Conservation (phyloP, 2,113 vertebrate genomes). For the Turnix velox region DNA sequence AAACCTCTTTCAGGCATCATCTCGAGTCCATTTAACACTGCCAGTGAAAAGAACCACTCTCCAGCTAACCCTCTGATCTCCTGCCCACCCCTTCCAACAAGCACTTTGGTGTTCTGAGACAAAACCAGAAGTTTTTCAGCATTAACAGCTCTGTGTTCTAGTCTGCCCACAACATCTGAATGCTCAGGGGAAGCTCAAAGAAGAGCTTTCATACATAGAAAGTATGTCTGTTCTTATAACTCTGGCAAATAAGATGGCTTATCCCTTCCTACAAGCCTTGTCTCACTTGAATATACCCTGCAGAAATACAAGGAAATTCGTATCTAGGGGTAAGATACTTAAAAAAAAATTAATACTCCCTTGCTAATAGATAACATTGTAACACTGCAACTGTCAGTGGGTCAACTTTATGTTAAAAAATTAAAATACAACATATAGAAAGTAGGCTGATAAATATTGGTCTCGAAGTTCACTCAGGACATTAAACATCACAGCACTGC, state of each 20-base stretch:
- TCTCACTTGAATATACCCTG: background rate
- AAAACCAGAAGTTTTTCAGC: background rate
- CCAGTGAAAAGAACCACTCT: background rate
- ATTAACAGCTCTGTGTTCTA: background rate
- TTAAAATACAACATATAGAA: background rate
- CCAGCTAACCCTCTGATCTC: background rate
- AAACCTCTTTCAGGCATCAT: background rate
- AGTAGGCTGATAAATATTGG: background rate
- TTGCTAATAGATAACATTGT: background rate
- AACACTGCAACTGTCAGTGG: background rate
- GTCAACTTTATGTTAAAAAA: background rate
- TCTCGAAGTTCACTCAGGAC: background rate
- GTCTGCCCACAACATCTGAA: background rate
- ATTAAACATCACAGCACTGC: slow-evolving; percentile 42
- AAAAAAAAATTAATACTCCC: too few species aligned
- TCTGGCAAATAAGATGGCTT: background rate
- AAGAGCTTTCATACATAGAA: background rate
- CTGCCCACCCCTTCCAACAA: background rate
- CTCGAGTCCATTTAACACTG: accelerated
- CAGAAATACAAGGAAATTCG: background rate
- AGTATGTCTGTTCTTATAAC: background rate
- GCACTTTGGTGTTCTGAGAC: accelerated
- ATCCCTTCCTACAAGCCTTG: background rate
- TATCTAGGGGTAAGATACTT: too few species aligned
- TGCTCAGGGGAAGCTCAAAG: background rate